Conservation (phyloP, 2,888 invertebrate genomes). For the Hydropsyche betteni region DNA sequence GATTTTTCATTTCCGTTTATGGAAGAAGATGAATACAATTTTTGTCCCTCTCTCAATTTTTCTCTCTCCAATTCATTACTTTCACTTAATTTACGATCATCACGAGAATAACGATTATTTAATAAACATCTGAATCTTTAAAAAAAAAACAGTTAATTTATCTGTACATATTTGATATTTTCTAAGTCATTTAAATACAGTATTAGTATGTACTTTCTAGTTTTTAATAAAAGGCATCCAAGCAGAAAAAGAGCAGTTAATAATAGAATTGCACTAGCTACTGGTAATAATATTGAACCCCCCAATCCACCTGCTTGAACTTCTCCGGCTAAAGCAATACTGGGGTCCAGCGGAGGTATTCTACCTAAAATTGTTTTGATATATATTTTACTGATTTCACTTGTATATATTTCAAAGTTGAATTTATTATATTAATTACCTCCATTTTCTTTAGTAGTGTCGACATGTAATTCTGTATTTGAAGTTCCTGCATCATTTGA, state of each 20-base stretch:
- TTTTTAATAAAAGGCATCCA: conserved; percentile 48
- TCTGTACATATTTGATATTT: background rate
- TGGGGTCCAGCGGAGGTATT: conserved; percentile 60
- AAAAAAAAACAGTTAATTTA: background rate
- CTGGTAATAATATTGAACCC: conserved; percentile 47
- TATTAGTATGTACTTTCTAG: conserved; percentile 43
- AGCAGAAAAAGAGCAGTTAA: conserved; percentile 58
- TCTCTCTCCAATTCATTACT: conserved; percentile 66
- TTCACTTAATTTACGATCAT: conserved; percentile 64
- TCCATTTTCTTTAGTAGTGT: conserved; percentile 69
- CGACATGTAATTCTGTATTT: conserved; percentile 66
- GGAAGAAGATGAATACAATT: conserved; percentile 65
- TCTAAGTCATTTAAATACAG: background rate
- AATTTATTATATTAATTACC: conserved; percentile 54
- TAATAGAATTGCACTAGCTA: conserved; percentile 60
- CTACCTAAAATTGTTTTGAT: conserved; percentile 56
- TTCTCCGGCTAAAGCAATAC: conserved; percentile 59
- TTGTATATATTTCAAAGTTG: background rate
- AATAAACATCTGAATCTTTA: conserved; percentile 63
- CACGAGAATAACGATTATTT: conserved; percentile 62
- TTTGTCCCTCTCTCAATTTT: conserved; percentile 64
- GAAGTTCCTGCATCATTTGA: conserved; percentile 70
- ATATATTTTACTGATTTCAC: no score
- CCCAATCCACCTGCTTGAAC: conserved; percentile 36
- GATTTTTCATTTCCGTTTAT: conserved; percentile 67